Percentiles rank a stretch among this genome's conserved stretches.
phyloP scores from a whole-genome alignment of 2,113 vertebrate genomes.

The Sylvilagus bachmani region DNA sequence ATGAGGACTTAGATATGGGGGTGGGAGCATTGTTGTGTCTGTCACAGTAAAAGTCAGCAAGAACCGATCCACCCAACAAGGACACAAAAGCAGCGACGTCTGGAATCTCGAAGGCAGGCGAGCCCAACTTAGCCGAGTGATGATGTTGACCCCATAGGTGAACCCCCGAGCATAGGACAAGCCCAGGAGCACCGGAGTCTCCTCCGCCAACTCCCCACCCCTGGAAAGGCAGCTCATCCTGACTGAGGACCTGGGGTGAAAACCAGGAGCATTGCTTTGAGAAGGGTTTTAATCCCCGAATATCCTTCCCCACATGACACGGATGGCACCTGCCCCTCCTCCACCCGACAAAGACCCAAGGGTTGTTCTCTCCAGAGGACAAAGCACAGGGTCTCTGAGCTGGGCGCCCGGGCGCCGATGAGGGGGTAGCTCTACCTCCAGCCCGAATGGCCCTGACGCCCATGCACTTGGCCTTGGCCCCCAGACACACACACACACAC shows the following conservation, averaged over 20 bases:
- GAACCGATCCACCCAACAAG: background rate
- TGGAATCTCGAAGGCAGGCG: background rate
- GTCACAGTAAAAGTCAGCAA: background rate
- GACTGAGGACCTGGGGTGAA: background rate
- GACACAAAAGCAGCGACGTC: background rate
- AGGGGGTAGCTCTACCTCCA: background rate
- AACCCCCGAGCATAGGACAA: background rate
- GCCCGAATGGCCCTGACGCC: background rate
- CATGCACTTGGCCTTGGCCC: background rate
- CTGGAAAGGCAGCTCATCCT: background rate
- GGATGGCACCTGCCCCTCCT: background rate
- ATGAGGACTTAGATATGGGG: background rate
- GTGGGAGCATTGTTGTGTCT: background rate
- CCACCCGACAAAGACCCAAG: background rate
- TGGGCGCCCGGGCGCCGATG: accelerated
- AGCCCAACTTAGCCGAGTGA: accelerated
- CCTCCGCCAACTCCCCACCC: background rate
- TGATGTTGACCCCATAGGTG: background rate
- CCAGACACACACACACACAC: background rate
- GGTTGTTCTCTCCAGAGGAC: background rate
- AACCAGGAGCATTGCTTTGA: background rate
- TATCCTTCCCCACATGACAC: background rate
- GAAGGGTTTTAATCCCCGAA: background rate
- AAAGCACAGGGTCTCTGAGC: background rate
- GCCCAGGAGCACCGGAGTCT: background rate